Evolutionary conservation across 2,797 vertebrate genomes (phyloP).

Genomic region (Lateolabrax maculatus): DNA sequence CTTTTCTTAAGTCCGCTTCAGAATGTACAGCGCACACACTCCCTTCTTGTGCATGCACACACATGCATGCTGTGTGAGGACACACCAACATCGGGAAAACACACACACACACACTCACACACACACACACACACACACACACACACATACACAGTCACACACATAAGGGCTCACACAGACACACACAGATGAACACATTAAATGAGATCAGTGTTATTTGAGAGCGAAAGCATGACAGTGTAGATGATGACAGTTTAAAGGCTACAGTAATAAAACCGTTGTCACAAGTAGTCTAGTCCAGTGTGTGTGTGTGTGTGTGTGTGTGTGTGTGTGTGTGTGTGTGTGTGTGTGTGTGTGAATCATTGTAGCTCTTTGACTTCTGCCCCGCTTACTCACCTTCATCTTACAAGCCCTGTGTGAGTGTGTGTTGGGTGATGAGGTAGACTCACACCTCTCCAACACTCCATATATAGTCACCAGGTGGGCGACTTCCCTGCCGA

Average conservation of each 20-base stretch:
- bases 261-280: not conserved
- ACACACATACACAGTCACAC: no score
- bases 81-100: not conserved
- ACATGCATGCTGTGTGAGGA: slow-evolving; percentile 26
- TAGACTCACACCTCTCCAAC: not conserved
- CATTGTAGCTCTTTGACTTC: slow-evolving; percentile 34
- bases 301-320: not conserved
- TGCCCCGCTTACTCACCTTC: slow-evolving; percentile 59
- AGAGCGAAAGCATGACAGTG: slow-evolving; percentile 16
- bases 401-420: not conserved
- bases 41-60: slow-evolving; percentile 35
- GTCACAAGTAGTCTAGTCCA: slow-evolving; percentile 7
- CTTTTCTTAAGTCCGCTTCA: slow-evolving; percentile 5
- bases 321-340: not conserved
- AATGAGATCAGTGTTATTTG: not conserved
- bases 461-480: slow-evolving; percentile 50
- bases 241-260: slow-evolving; percentile 10
- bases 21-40: slow-evolving; percentile 11
- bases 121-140: no score
- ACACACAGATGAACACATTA: not conserved
- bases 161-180: no score
- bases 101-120: slow-evolving; percentile 7
- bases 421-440: not conserved
- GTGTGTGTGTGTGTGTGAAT: slow-evolving; percentile 43
- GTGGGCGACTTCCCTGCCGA: not conserved